Base-by-base conservation (phyloP, 1,140 invertebrate species). In the Frieseomelitta varia region DNA sequence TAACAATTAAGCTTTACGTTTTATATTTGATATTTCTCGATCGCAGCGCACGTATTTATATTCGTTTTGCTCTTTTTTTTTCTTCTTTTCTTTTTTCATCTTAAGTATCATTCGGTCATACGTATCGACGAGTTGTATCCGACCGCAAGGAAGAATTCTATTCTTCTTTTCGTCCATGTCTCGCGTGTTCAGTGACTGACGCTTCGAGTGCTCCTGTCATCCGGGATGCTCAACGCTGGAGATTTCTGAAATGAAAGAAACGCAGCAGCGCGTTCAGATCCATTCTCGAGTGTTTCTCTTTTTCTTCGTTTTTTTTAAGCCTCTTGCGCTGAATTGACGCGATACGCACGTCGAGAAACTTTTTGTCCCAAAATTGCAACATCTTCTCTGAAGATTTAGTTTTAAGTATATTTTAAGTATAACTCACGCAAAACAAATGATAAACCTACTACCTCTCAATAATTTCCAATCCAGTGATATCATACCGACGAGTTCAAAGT, bases 221-320 rank as follows among this genome's bases (percentile, higher is more conserved):
- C 92, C 53, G 90, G 68, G 86, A 91, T 87, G 81, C 90, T 92
- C 83, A 93, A 88, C 30, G 90, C 90, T 53, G 93, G 93, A 63
- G 93, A 94, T 91, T 92, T 93, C 94, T 94, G 88, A 72, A 93
- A 93, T 30, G 56, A 69, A 34, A 63, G 55, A 17, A 17, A 10
- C 0, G 24, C 24, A 24, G 8, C 8, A n/a, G 4, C 6, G 24
- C 2, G n/a, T 19, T 47, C 10, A 55, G 17, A 30, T 12, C 30
- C 2, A 3, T 6, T 10, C 15, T 10, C 10, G 47, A 11, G 19
- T 1, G 24, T 61, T 12, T n/a, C 14, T n/a, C 24, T 24, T 61
- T 61, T n/a, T 4, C 14, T 14, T 61, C 0, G 4, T 2, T 53
- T 53, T 53, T 53, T 15, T n/a, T n/a, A n/a, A n/a, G n/a, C n/a